A percentile compares a stretch with the other conserved stretches of the same genome.
phyloP scores from a whole-genome alignment of 2,797 vertebrate genomes.

The Rhyacichthys aspro region DNA sequence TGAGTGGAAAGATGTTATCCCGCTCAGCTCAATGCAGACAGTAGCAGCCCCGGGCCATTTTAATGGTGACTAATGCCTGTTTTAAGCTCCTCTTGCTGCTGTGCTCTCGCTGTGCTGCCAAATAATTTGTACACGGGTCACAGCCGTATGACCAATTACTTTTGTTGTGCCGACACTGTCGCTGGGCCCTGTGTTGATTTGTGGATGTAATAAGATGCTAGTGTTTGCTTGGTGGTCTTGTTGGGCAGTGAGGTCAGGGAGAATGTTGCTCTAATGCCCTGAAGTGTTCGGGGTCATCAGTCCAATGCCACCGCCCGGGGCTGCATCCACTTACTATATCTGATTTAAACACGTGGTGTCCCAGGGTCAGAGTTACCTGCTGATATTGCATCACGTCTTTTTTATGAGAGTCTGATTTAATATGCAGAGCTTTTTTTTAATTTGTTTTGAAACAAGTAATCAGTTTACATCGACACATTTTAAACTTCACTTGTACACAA shows the following conservation, averaged over 20 bases:
- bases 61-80: constrained; percentile 16
- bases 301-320: neutral
- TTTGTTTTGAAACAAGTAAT: too few species aligned
- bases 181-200: constrained; percentile 19
- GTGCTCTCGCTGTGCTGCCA: constrained; percentile 1
- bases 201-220: neutral
- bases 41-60: constrained; percentile 15
- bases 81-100: constrained; percentile 14
- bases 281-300: neutral
- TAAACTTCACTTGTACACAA: too few species aligned
- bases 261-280: neutral
- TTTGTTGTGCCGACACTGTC: constrained; percentile 14
- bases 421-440: too few species aligned
- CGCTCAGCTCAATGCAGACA: constrained; percentile 13
- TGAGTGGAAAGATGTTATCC: constrained; percentile 39
- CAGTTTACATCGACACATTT: too few species aligned
- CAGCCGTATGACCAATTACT: neutral
- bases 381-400: neutral
- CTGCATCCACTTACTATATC: neutral
- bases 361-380: neutral
- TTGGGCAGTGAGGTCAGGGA: neutral
- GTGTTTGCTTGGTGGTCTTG: neutral
- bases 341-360: neutral
- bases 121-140: constrained; percentile 23
- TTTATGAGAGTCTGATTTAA: too few species aligned